A percentile compares a stretch with the other conserved stretches of the same genome.
Conservation (phyloP, 2,888 invertebrate species). For the Caenorhabditis afra region DNA sequence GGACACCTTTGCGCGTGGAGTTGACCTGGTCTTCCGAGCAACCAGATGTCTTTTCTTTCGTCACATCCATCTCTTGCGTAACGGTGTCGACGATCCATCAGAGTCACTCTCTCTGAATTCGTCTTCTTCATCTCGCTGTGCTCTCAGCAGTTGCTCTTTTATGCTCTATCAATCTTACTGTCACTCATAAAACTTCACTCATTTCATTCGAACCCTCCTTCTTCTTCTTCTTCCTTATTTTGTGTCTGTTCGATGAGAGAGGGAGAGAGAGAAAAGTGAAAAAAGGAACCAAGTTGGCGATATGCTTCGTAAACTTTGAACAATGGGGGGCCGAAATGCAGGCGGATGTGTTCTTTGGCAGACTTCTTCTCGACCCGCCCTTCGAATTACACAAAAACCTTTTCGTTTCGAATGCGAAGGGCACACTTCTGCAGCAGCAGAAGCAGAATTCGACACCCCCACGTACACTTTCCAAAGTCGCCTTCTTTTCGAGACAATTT, state of each 20-base stretch:
- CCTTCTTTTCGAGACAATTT: constrained; percentile 24
- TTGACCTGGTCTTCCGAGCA: neutral
- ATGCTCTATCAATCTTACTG: constrained; percentile 33
- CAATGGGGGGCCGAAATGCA: neutral
- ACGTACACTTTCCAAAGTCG: neutral
- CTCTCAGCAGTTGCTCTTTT: neutral
- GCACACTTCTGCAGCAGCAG: no score
- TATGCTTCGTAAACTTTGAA: constrained; percentile 32
- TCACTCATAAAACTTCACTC: constrained; percentile 25
- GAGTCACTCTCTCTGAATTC: constrained; percentile 2
- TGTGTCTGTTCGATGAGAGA: neutral
- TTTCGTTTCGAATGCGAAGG: neutral
- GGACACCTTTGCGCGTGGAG: neutral
- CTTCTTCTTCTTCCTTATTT: neutral
- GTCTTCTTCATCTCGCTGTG: neutral
- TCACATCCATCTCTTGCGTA: constrained; percentile 25
- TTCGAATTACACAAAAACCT: constrained; percentile 25
- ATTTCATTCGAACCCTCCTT: neutral
- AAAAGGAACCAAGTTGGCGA: neutral
- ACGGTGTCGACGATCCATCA: constrained; percentile 29
- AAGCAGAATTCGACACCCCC: constrained; percentile 43
- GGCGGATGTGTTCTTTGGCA: constrained; percentile 9
- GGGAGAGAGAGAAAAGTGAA: neutral
- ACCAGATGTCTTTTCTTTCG: constrained; percentile 46
- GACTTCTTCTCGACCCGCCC: neutral